Base-by-base conservation (phyloP, 64 coral and sea anemone species). In the Pocillopora damicornis region DNA sequence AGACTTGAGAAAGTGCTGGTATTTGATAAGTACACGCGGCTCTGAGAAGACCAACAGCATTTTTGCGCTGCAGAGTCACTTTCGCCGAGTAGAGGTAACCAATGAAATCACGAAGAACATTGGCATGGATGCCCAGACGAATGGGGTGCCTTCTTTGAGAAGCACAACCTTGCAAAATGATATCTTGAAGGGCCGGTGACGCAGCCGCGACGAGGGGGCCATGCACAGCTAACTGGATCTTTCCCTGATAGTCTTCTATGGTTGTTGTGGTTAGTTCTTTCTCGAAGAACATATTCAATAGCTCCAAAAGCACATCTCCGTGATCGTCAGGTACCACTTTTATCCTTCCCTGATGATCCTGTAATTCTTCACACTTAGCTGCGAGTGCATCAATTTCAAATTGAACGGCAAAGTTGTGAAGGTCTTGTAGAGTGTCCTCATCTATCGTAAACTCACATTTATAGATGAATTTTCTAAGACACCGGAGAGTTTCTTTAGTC, bases 21-120 rank as follows among this genome's bases (percentile, higher is more conserved):
- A 80, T 17, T n/a, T 89, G 37, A 35, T 79, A 80, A 12, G 8
- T 73, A 22, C 63, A 78, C 0, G 87, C 87, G 15, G 69, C 78
- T 79, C 62, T 59, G 4, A 89, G 63, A 30, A 89, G 57, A 1
- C 15, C 42, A 35, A 30, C 38, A 15, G 78, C 76, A 20, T 78
- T 89, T 35, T 18, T 1, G 15, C n/a, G 76, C 11, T 73, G 23
- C 20, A 89, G 6, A 7, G 75, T 89, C 17, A 89, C 45, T 68
- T 80, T 80, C 12, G 87, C 87, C 18, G 63, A 72, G 63, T 89
- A 89, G 16, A 89, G 51, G 76, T 89, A 89, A 35, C 76, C 78
- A 3, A 89, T 25, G 14, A 89, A 72, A 20, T 58, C 80, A 22
- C 11, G 26, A 12, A 82, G 61, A 17, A 34, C 61, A 45, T 11